Evolutionary conservation across 2,797 vertebrate genomes (phyloP).

Genomic region (Mormyrus hasselquistii): DNA sequence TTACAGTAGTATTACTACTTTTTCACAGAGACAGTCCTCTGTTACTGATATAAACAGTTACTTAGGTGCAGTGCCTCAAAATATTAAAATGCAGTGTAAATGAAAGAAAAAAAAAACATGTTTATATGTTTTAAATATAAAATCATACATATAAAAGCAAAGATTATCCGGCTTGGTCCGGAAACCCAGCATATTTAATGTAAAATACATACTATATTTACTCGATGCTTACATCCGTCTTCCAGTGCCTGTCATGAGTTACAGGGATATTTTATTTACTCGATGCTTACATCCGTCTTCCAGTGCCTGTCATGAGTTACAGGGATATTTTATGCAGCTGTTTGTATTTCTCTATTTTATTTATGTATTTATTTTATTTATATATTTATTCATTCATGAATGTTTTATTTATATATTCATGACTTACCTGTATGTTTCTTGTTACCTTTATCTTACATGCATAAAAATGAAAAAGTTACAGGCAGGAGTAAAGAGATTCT

Average conservation of each 20-base stretch:
- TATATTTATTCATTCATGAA: background rate
- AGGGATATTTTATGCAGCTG: background rate
- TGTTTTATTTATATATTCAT: background rate
- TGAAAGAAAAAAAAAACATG: background rate
- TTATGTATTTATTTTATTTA: background rate
- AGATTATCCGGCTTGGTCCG: background rate
- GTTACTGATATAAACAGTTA: background rate
- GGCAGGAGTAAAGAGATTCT: background rate
- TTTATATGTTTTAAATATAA: background rate
- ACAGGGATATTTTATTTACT: background rate
- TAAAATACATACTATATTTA: background rate
- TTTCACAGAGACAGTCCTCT: background rate
- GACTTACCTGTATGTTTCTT: background rate
- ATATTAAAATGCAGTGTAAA: background rate
- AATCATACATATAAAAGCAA: background rate
- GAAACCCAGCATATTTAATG: background rate
- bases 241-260: background rate
- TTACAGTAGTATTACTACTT: background rate
- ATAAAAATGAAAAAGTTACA: background rate
- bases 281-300: background rate
- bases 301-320: background rate
- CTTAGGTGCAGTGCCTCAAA: background rate
- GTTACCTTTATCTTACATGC: background rate
- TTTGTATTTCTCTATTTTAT: background rate
- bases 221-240: background rate